Base-by-base conservation (phyloP, 2,888 invertebrate genomes). In the Cataglyphis livida region DNA sequence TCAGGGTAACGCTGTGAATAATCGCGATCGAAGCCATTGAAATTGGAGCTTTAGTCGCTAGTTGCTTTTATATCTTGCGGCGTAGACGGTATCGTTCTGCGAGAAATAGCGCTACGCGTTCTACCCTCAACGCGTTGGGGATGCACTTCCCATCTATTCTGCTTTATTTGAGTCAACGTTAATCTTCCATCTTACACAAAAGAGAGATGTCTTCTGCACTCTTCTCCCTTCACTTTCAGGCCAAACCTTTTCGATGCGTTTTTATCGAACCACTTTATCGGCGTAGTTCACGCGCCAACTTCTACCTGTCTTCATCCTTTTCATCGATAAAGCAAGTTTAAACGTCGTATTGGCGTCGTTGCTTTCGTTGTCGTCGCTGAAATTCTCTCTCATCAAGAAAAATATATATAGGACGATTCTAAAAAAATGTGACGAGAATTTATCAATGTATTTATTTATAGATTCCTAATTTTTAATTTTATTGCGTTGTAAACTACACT, bases 231-330 rank as follows among this genome's bases (percentile, higher is more conserved):
- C 57, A 48, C 79, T 84, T 61, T 73, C 86, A 66, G 57, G 54
- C 41, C 64, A 32, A 61, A 81, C 38, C 44, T 81, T 44, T 65
- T 65, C 70, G 71, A 87, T 87, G 87, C 84, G 85, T 76, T 83
- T 88, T 88, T 88, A 88, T 88, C 83, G 81, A 64, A 76, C 83
- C 84, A 85, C 88, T 88, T 84, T 88, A 87, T 84, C 88, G 83
- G 73, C 57, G 71, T 81, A 83, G 83, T 82, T 88, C 82, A 84
- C 86, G 85, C 81, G 59, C 73, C 78, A 68, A 66, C 81, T 81
- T 78, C 59, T 68, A 82, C 35, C 64, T 32, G 62, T 21, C 62
- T 48, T 65, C 82, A 51, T 74, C 68, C 44, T 48, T 51, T 65
- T 54, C 79, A 10, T 1, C 59, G 41, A 38, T 48, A 54, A 70